Evolutionary conservation across 2,888 invertebrate genomes (phyloP).

Genomic region (Gandaritis pyraliata): DNA sequence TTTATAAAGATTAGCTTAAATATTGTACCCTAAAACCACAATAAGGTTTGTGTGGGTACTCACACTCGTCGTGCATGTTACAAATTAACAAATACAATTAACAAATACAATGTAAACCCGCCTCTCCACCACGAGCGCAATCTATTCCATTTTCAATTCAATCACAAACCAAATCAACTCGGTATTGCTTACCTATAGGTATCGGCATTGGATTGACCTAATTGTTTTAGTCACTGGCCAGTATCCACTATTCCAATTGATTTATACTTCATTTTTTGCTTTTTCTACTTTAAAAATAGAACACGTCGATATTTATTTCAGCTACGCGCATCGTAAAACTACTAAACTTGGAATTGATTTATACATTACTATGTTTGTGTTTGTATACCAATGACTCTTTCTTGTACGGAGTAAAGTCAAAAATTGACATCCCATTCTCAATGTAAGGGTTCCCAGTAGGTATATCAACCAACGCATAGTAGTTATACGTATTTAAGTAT

Average conservation of each 20-base stretch:
- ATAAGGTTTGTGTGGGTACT: no score
- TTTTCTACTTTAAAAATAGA: slow-evolving; percentile 4
- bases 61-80: no score
- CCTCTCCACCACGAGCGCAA: background rate
- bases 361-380: background rate
- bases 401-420: no score
- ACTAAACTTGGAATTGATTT: background rate
- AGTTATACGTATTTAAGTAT: no score
- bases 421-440: no score
- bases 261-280: slow-evolving; percentile 2
- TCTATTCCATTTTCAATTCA: slow-evolving; percentile 27
- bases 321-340: background rate
- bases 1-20: no score
- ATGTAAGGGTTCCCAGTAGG: no score
- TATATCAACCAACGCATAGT: no score
- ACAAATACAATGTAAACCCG: background rate
- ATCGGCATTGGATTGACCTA: slow-evolving; percentile 18
- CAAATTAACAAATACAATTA: no score
- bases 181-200: slow-evolving; percentile 14
- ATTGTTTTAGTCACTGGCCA: slow-evolving; percentile 22
- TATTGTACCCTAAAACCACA: no score
- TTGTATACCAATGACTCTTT: background rate
- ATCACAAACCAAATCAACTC: slow-evolving; percentile 21
- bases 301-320: slow-evolving; percentile 6
- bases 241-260: slow-evolving; percentile 14